phyloP scores from a whole-genome alignment of 2,797 vertebrate species.

The Pseudomugil gertrudae region DNA sequence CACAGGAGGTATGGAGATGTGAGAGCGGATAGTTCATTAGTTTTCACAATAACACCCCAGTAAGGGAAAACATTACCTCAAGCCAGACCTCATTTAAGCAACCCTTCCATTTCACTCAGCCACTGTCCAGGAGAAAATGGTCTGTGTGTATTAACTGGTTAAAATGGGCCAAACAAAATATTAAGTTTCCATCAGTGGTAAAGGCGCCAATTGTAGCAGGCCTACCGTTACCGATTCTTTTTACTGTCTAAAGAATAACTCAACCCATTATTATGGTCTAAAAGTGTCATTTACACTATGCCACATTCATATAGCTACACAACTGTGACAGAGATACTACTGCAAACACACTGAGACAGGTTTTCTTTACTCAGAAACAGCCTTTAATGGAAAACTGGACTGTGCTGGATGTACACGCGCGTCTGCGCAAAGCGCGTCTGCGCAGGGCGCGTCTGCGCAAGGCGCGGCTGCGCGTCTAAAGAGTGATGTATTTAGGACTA shows the following conservation, averaged over 20 bases:
- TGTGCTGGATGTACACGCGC: too few relatives aligned
- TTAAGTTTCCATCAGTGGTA: not conserved
- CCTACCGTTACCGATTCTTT: not conserved
- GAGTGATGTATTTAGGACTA: too few relatives aligned
- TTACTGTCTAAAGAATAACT: not conserved
- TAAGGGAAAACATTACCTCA: not conserved
- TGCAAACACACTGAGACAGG: not conserved
- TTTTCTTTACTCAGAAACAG: not conserved
- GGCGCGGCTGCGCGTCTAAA: too few relatives aligned
- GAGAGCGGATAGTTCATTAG: conserved; percentile 46
- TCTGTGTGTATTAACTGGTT: not conserved
- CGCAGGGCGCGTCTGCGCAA: too few relatives aligned
- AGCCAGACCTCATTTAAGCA: too few relatives aligned
- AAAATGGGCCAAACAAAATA: not conserved
- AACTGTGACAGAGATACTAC: not conserved
- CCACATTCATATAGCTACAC: not conserved
- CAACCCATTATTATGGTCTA: not conserved
- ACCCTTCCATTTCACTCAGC: not conserved
- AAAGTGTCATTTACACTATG: not conserved
- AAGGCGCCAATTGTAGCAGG: not conserved
- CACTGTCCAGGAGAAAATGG: not conserved
- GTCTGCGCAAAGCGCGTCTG: too few relatives aligned
- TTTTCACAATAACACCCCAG: conserved; percentile 12
- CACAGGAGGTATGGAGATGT: conserved; percentile 36
- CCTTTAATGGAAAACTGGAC: not conserved